Conservation (phyloP, 2,888 invertebrate species). For the Schizaphis graminum region DNA sequence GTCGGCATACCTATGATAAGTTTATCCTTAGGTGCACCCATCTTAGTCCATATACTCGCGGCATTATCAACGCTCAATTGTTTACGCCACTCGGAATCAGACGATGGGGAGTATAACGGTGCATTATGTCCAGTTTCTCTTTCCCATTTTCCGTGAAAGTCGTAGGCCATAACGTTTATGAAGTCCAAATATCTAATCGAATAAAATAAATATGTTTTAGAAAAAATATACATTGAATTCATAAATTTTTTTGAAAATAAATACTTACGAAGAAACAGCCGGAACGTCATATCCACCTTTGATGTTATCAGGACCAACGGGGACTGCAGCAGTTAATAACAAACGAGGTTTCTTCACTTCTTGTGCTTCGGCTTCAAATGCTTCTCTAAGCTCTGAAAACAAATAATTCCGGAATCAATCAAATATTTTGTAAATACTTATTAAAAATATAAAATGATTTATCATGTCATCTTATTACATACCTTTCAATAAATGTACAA, state of each 20-base stretch:
- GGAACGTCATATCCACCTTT: conserved; percentile 94
- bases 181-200: conserved; percentile 85
- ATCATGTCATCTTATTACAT: conserved; percentile 68
- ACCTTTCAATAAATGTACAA: conserved; percentile 90
- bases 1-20: conserved; percentile 93
- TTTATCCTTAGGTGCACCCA: conserved; percentile 93
- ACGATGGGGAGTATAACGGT: conserved; percentile 86
- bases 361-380: conserved; percentile 94
- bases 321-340: conserved; percentile 89
- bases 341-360: conserved; percentile 88
- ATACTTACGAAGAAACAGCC: conserved; percentile 82
- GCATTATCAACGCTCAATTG: conserved; percentile 92
- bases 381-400: conserved; percentile 84
- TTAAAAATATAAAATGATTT: background rate
- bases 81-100: conserved; percentile 92
- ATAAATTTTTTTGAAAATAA: background rate
- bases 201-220: background rate
- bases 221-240: background rate
- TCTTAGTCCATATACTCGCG: conserved; percentile 87
- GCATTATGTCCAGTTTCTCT: conserved; percentile 93
- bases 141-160: conserved; percentile 97
- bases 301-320: conserved; percentile 93
- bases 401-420: background rate
- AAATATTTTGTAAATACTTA: background rate
- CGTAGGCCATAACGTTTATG: conserved; percentile 95